These are phyloP conservation scores for Balaeniceps rex DNA, from an alignment of 2,113 vertebrate genomes.

Conservation along the genomic window DNA sequence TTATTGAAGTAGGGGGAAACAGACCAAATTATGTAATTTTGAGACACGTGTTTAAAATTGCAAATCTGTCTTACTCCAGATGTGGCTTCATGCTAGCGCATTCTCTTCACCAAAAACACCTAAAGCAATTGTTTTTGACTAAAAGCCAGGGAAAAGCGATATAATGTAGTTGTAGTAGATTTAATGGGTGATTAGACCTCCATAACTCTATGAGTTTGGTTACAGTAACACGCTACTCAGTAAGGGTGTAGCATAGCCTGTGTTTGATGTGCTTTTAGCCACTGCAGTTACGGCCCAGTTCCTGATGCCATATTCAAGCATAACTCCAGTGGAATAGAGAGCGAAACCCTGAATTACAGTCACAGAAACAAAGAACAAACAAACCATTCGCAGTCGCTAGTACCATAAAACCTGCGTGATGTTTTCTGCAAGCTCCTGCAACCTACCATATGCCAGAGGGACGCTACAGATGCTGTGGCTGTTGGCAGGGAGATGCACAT, in stretches of 20 bases:
- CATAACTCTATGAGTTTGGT: not conserved
- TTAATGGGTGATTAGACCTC: not conserved
- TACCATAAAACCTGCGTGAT: not conserved
- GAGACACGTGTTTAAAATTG: not conserved
- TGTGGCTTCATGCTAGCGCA: rapidly evolving
- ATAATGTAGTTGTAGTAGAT: not conserved
- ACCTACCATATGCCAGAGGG: not conserved
- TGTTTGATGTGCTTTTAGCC: not conserved
- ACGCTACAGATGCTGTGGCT: not conserved
- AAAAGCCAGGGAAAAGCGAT: not conserved
- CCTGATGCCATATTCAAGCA: not conserved
- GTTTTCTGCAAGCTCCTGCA: not conserved
- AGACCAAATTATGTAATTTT: not conserved
- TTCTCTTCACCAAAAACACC: not conserved
- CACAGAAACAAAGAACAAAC: not conserved
- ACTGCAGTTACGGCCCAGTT: not conserved
- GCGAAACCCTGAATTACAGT: not conserved
- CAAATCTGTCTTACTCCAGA: not conserved
- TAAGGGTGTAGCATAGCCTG: not conserved
- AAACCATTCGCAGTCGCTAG: not conserved
- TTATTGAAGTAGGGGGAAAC: not conserved
- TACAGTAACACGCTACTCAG: not conserved
- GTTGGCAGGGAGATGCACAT: not conserved
- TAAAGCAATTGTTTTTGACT: not conserved
- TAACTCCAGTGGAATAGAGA: not conserved